These are phyloP conservation scores for Aleiodes alternator DNA, from an alignment of 2,888 invertebrate species.

Conservation along the genomic window DNA sequence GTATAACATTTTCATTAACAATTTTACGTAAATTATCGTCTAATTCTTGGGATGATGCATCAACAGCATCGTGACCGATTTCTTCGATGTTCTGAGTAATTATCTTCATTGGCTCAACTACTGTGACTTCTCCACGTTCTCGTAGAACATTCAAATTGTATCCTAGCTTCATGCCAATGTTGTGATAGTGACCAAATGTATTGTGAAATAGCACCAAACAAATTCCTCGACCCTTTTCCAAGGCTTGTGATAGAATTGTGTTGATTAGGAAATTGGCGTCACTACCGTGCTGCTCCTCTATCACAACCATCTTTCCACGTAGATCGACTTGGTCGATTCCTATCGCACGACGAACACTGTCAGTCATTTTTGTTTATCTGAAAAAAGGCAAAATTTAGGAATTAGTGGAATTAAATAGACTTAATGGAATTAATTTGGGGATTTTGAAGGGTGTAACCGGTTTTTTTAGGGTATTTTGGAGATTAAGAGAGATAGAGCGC, in stretches of 20 bases:
- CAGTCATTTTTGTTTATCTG: conserved; percentile 76
- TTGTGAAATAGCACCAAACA: conserved; percentile 84
- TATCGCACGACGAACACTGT: conserved; percentile 80
- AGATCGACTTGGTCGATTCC: conserved; percentile 80
- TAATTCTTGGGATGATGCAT: conserved; percentile 74
- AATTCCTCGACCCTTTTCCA: conserved; percentile 79
- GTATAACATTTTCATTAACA: conserved; percentile 51
- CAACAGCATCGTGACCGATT: conserved; percentile 73
- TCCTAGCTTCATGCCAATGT: conserved; percentile 84
- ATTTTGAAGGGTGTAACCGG: too few relatives aligned
- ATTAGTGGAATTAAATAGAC: background rate
- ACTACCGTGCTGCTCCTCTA: conserved; percentile 83
- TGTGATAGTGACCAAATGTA: conserved; percentile 84
- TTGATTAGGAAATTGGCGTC: conserved; percentile 85
- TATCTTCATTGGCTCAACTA: conserved; percentile 77
- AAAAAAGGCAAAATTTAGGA: conserved; percentile 4
- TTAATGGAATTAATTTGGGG: too few relatives aligned
- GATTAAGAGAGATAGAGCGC: too few relatives aligned
- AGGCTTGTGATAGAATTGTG: conserved; percentile 80
- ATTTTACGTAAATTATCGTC: conserved; percentile 51
- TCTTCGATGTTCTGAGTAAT: conserved; percentile 67
- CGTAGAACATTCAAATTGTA: conserved; percentile 80
- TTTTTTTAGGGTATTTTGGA: too few relatives aligned
- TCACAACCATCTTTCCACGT: conserved; percentile 79
- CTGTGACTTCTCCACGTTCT: conserved; percentile 75